Base-by-base conservation (phyloP, 2,113 vertebrate species). In the Rissa tridactyla region DNA sequence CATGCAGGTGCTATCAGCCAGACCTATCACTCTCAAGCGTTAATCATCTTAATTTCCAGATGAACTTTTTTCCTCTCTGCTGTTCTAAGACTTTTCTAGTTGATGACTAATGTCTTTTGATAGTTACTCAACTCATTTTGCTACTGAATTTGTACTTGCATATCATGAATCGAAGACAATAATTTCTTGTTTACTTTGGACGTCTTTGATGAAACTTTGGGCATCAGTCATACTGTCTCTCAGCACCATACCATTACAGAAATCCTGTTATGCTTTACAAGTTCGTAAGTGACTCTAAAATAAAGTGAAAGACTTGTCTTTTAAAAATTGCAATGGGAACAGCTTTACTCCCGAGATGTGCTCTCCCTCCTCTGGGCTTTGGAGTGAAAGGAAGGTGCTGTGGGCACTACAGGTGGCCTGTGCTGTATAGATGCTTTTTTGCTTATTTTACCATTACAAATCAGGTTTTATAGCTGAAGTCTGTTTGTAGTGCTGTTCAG, bases 161-260 rank as follows among this genome's bases (percentile, higher is more conserved):
- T 75, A 15, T 80, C 44, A 46, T 89, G 88, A 89, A 88, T 86
- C 25, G 22, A 46, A 82, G 86, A 40, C 36, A 22, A 22, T 29
- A 72, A 52, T 76, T 82, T 75, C 60, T 75, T 96, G 83, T 91
- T 95, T 92, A 58, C 77, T 94, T 94, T 95, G 86, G 73, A 82
- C n/a, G 44, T 76, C 49, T 47, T 82, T 79, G 79, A 57, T 85
- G 65, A 64, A 87, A 57, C 8, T 78, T 29, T 82, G 47, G 34
- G 36, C 49, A 94, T 94, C 49, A 77, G 52, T 82, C 83, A 25
- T 68, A 57, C 44, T 71, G 40, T 81, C 47, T 82, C 47, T 80
- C 81, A 85, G 70, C 66, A 85, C 54, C 10, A 11, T 57, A 52
- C 21, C 27, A 21, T 82, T 92, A 46, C 25, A 71, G 61, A 91